phyloP scores from a whole-genome alignment of 2,888 invertebrate species.

The Mythimna lalbum region DNA sequence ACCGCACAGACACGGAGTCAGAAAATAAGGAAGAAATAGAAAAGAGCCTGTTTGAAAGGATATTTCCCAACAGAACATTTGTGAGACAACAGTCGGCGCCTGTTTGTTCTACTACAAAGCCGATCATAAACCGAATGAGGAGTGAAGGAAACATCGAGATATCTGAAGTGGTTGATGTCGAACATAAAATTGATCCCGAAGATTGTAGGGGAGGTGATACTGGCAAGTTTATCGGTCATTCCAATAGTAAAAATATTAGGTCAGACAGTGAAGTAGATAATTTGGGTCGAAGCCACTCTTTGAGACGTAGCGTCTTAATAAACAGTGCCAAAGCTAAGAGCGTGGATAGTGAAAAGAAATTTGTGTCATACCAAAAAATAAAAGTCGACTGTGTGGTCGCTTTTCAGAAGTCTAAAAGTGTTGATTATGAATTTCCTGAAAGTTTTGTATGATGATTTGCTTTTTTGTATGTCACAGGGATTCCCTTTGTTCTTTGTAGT shows the following conservation, averaged over 20 bases:
- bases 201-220: conserved; percentile 64
- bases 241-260: conserved; percentile 80
- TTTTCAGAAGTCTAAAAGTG: conserved; percentile 83
- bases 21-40: conserved; percentile 76
- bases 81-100: conserved; percentile 86
- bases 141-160: conserved; percentile 84
- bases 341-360: conserved; percentile 81
- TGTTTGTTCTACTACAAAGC: conserved; percentile 77
- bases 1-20: conserved; percentile 80
- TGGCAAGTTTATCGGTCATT: conserved; percentile 79
- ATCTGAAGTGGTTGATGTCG: conserved; percentile 66
- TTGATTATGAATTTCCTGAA: conserved; percentile 85
- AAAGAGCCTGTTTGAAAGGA: conserved; percentile 79
- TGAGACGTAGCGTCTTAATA: conserved; percentile 88
- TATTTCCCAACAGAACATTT: conserved; percentile 81
- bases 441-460: conserved; percentile 82
- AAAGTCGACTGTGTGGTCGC: conserved; percentile 86
- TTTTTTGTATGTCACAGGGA: conserved; percentile 39
- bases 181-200: conserved; percentile 68
- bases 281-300: conserved; percentile 78
- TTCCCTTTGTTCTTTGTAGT: conserved; percentile 37
- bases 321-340: conserved; percentile 86
- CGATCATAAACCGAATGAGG: conserved; percentile 80
- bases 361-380: conserved; percentile 81
- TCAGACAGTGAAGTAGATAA: conserved; percentile 76